phyloP scores from a whole-genome alignment of 2,888 invertebrate genomes.

The Eudasyphora cyanicolor region DNA sequence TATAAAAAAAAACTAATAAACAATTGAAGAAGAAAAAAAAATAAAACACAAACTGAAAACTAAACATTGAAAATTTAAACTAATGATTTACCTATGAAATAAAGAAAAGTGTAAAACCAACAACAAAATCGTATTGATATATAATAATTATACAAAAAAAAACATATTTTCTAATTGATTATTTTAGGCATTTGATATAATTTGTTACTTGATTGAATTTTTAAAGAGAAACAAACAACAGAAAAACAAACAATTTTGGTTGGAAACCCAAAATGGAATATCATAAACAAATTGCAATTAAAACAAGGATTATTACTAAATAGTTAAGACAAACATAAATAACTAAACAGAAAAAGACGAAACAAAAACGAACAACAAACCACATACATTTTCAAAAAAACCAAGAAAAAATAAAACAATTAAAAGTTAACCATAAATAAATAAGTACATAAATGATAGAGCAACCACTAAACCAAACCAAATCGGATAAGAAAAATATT shows the following conservation, averaged over 20 bases:
- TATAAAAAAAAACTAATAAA: conserved; percentile 42
- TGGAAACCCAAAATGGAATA: not conserved
- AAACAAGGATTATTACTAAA: conserved; percentile 40
- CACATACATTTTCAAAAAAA: conserved; percentile 32
- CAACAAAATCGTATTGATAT: conserved; percentile 15
- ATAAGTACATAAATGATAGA: not conserved
- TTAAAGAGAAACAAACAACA: not conserved
- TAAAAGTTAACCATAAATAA: conserved; percentile 30
- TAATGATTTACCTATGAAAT: not conserved
- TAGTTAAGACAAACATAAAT: conserved; percentile 2
- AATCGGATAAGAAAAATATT: conserved; percentile 52
- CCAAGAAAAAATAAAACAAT: conserved; percentile 15
- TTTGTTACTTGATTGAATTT: too few species aligned
- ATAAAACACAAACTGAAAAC: conserved; percentile 18
- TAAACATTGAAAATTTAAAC: conserved; percentile 43
- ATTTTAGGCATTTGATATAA: too few species aligned
- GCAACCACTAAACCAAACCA: conserved; percentile 10
- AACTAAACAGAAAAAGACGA: not conserved
- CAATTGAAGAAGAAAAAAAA: conserved; percentile 36
- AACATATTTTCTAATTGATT: too few species aligned
- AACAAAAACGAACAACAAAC: conserved; percentile 27
- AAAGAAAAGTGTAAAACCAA: not conserved
- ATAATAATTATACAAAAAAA: not conserved
- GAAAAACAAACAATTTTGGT: not conserved
- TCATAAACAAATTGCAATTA: conserved; percentile 42